Conservation (phyloP, 1,140 invertebrate species). For the Drosophila rhopaloa region DNA sequence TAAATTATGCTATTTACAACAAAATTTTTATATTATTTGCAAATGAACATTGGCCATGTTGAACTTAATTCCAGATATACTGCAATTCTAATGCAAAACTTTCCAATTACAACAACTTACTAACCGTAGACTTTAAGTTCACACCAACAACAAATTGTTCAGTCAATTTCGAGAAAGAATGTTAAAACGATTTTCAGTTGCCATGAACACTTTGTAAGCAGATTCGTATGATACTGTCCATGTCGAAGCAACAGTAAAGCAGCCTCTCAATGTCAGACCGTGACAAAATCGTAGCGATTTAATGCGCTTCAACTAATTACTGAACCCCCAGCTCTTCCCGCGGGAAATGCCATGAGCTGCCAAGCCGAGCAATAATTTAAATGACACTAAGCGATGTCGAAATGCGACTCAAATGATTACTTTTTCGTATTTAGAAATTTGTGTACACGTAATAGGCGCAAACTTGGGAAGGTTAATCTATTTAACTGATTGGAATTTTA, state of each 20-base stretch:
- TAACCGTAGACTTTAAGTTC: background rate
- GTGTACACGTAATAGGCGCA: slow-evolving; percentile 1
- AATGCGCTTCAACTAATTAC: slow-evolving; percentile 67
- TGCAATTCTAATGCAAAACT: slow-evolving; percentile 25
- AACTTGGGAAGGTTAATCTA: background rate
- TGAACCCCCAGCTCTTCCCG: slow-evolving; percentile 6
- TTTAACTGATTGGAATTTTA: background rate
- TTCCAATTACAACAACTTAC: slow-evolving; percentile 55
- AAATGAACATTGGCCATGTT: slow-evolving; percentile 6
- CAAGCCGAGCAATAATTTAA: slow-evolving; percentile 31
- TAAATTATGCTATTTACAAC: background rate
- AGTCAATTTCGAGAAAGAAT: slow-evolving; percentile 40
- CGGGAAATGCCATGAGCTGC: slow-evolving; percentile 30
- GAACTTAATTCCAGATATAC: slow-evolving; percentile 69
- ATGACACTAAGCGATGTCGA: slow-evolving; percentile 20
- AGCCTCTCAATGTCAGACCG: slow-evolving; percentile 44
- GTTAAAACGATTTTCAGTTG: slow-evolving; percentile 41
- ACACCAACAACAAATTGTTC: slow-evolving; percentile 4
- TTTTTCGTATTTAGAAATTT: background rate
- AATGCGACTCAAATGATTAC: slow-evolving; percentile 18
- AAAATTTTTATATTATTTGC: slow-evolving; percentile 12
- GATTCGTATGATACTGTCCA: slow-evolving; percentile 15
- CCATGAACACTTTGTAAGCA: slow-evolving; percentile 47
- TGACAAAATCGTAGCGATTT: slow-evolving; percentile 60
- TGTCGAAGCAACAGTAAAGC: background rate